Evolutionary conservation across 2,888 invertebrate species (phyloP), one percentile per base, ranked within the genome.

Genomic region (Ophion costatus): DNA sequence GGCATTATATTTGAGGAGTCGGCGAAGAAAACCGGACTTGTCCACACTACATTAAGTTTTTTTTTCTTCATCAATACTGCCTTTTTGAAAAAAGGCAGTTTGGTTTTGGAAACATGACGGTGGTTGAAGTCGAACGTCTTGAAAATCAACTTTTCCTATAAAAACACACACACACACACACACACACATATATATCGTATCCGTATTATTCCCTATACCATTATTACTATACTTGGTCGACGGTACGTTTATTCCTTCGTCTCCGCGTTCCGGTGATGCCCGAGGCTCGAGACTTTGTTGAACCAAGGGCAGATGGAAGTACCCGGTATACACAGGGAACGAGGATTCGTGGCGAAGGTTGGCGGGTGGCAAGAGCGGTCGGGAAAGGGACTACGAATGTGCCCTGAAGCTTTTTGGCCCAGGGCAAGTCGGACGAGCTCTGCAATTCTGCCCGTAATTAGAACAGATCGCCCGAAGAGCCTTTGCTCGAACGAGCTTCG

Each of bases 391-490:
- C 70, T 84, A 85, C 77, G 83, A 85, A 88, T 89, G 89, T 45
- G 84, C 86, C 87, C 83, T 59, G 63, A 64, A 86, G 86, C 79
- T 67, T 80, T 80, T 80, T 73, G 63, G 61, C 86, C 81, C 56
- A 17, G 57, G 42, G 77, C 80, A 45, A 66, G 66, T 85, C 83
- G 86, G 86, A 86, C 86, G 88, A 89, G 89, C 89, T 92, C 91
- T 90, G 91, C 92, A 92, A 92, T 93, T 90, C 84, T 85, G 76
- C 91, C 92, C 93, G 93, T 93, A 93, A 93, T 93, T 93, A 93
- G 93, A 93, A 93, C 92, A 91, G 90, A 92, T 91, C 89, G 92
- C 93, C 91, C 73, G 83, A 81, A 89, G 93, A 86, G 84, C 76
- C 76, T 86, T 76, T 79, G 91, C 87, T 76, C 76, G 83, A 67